phyloP scores from a whole-genome alignment of 2,888 invertebrate genomes.

The Mongoloraphidia duomilia region DNA sequence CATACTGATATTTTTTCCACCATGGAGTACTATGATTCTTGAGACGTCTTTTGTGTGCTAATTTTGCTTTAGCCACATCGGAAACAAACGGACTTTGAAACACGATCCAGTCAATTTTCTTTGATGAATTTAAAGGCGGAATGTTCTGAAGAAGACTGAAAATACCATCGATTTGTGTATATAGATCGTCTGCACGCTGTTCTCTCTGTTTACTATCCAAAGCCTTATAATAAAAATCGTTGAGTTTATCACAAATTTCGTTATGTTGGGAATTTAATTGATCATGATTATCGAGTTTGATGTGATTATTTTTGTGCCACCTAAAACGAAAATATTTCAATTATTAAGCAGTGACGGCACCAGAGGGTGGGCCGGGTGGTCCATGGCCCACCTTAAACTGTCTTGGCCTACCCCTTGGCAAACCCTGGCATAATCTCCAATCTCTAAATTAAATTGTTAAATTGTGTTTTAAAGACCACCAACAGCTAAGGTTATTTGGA shows the following conservation, averaged over 20 bases:
- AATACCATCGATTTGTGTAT: slow-evolving; percentile 9
- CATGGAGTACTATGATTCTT: slow-evolving; percentile 6
- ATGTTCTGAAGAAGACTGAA: slow-evolving; percentile 5
- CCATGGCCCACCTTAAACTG: no score
- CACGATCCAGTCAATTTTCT: slow-evolving; percentile 6
- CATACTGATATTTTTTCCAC: slow-evolving; percentile 7
- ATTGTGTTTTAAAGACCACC: no score
- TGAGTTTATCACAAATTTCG: slow-evolving; percentile 3
- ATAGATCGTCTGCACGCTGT: slow-evolving; percentile 6
- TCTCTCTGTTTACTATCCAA: slow-evolving; percentile 3
- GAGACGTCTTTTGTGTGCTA: slow-evolving; percentile 7
- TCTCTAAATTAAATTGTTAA: no score
- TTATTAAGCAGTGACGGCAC: neutral
- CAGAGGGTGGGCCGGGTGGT: no score
- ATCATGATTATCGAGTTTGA: slow-evolving; percentile 2
- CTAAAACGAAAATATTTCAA: slow-evolving; percentile 1
- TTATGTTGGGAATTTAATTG: slow-evolving; percentile 4
- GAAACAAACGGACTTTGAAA: slow-evolving; percentile 8
- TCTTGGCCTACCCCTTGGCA: no score
- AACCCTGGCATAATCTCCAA: no score
- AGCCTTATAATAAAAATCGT: slow-evolving; percentile 6
- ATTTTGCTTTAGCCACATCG: slow-evolving; percentile 5
- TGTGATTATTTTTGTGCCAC: slow-evolving; percentile 6
- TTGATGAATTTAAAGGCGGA: slow-evolving; percentile 6
- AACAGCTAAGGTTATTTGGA: no score